Conservation (phyloP, 2,797 vertebrate genomes). For the Liasis olivaceus region DNA sequence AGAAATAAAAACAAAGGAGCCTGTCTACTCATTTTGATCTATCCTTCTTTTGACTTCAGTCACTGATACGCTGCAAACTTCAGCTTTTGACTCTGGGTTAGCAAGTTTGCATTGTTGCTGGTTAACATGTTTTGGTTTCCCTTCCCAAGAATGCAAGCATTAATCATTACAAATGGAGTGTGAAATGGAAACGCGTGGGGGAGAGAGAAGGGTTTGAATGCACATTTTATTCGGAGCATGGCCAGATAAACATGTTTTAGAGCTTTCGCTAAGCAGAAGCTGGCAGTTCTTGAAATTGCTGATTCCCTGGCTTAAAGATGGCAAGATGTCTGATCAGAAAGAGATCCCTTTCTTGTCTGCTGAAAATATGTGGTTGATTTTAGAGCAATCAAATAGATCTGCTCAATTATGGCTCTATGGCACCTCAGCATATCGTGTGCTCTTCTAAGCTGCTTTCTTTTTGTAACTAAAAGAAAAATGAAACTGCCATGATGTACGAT, state of each 20-base stretch:
- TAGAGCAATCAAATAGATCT: conserved; percentile 2
- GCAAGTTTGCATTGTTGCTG: conserved; percentile 48
- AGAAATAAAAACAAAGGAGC: conserved; percentile 47
- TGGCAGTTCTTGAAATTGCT: accelerated
- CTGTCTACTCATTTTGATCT: conserved; percentile 47
- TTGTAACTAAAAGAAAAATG: not conserved
- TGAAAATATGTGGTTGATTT: not conserved
- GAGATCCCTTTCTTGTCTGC: conserved; percentile 4
- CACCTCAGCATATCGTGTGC: conserved; percentile 2
- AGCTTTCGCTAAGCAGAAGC: conserved; percentile 32
- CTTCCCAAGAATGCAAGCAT: conserved; percentile 50
- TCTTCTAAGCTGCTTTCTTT: not conserved
- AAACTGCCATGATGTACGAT: not conserved
- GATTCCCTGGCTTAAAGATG: not conserved
- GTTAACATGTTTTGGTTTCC: conserved; percentile 66
- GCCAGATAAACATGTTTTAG: conserved; percentile 34
- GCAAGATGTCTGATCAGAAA: not conserved
- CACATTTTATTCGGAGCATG: conserved; percentile 46
- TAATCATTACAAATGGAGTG: conserved; percentile 68
- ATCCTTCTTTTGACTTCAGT: conserved; percentile 58
- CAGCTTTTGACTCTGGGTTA: conserved; percentile 60
- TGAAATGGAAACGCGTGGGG: conserved; percentile 47
- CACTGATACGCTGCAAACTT: conserved; percentile 60
- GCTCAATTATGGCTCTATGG: conserved; percentile 5
- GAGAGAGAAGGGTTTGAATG: conserved; percentile 45